Conservation (phyloP, 2,797 vertebrate species). For the Yasuhikotakia modesta region DNA sequence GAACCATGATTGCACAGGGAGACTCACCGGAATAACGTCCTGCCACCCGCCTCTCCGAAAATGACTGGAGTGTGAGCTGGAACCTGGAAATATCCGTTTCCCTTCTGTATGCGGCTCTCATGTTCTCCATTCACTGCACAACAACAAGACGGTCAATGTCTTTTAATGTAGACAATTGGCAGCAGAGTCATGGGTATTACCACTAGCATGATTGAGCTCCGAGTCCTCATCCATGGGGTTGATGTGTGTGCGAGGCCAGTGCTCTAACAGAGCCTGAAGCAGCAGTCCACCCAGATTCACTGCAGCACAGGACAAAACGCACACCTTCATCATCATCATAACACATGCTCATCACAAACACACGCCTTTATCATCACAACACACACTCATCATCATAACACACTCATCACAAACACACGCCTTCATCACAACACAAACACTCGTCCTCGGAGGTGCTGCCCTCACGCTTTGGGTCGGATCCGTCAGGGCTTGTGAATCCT, state of each 20-base stretch:
- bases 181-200: background rate
- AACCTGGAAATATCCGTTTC: slow-evolving; percentile 86
- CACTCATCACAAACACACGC: too few relatives aligned
- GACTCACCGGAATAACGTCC: slow-evolving; percentile 83
- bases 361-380: too few relatives aligned
- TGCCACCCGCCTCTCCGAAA: slow-evolving; percentile 85
- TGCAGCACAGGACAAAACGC: slow-evolving; percentile 54
- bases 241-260: slow-evolving; percentile 86
- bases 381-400: rapidly evolving
- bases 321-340: background rate
- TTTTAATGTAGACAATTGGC: background rate
- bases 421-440: too few relatives aligned
- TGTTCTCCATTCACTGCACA: slow-evolving; percentile 82
- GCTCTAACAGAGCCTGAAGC: slow-evolving; percentile 83
- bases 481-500: slow-evolving; percentile 84
- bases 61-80: slow-evolving; percentile 88
- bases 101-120: slow-evolving; percentile 84
- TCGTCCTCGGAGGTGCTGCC: slow-evolving; percentile 14
- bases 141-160: too few relatives aligned
- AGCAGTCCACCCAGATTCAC: slow-evolving; percentile 85
- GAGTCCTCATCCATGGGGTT: slow-evolving; percentile 86
- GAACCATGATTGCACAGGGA: background rate
- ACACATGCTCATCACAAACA: too few relatives aligned
- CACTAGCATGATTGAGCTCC: slow-evolving; percentile 81
- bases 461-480: slow-evolving; percentile 86